Evolutionary conservation across 2,113 vertebrate species (phyloP).

Genomic region (Daboia siamensis): DNA sequence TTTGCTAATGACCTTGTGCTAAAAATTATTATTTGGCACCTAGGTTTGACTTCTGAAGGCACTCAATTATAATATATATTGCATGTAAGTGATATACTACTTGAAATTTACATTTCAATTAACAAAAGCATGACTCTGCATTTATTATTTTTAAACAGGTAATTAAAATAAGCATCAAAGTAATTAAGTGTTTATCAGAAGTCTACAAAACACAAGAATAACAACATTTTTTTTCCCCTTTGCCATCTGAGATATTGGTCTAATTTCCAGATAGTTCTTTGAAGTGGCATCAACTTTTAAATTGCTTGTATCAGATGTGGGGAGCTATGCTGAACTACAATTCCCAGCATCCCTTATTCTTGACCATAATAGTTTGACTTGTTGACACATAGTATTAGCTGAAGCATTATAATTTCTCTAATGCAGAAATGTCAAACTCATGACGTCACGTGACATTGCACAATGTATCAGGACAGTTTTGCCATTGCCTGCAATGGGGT

Average conservation of each 20-base stretch:
- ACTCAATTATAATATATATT: slow-evolving; percentile 45
- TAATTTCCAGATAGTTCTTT: not conserved
- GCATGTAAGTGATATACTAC: slow-evolving; percentile 42
- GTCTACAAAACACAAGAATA: not conserved
- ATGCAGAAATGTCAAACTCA: no score
- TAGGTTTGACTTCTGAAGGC: slow-evolving; percentile 37
- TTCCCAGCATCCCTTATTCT: not conserved
- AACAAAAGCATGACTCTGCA: slow-evolving; percentile 46
- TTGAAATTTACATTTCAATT: slow-evolving; percentile 53
- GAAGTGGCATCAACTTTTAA: not conserved
- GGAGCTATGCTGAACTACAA: not conserved
- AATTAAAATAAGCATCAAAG: slow-evolving; percentile 43
- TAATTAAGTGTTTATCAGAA: slow-evolving; percentile 23
- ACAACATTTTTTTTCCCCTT: not conserved
- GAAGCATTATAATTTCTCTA: not conserved
- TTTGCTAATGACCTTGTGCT: slow-evolving; percentile 48
- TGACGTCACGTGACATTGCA: no score
- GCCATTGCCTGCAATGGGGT: no score
- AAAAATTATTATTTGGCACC: slow-evolving; percentile 45
- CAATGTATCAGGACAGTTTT: no score
- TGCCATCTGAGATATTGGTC: not conserved
- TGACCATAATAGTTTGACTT: not conserved
- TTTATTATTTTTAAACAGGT: slow-evolving; percentile 43
- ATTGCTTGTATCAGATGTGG: not conserved
- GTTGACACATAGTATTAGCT: not conserved